phyloP scores from a whole-genome alignment of 2,888 invertebrate species.

The Lordiphosa andalusiaca region DNA sequence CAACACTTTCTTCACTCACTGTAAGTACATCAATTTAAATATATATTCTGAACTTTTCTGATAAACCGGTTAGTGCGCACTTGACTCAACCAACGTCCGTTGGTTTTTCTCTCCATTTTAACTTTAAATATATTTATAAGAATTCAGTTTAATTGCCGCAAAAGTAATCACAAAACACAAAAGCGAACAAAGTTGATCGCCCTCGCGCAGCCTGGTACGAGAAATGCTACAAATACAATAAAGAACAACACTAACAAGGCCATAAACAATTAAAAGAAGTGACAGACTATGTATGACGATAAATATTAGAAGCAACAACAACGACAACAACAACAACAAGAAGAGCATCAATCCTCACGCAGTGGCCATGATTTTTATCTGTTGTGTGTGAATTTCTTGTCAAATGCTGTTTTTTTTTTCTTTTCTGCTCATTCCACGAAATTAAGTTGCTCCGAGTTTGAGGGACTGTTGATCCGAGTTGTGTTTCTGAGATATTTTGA shows the following conservation, averaged over 20 bases:
- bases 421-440: slow-evolving; percentile 30
- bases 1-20: not conserved
- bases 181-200: slow-evolving; percentile 67
- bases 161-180: slow-evolving; percentile 45
- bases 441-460: slow-evolving; percentile 22
- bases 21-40: not conserved
- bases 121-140: slow-evolving; percentile 19
- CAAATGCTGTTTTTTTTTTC: slow-evolving; percentile 15
- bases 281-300: slow-evolving; percentile 63
- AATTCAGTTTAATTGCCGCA: slow-evolving; percentile 40
- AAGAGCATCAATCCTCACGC: slow-evolving; percentile 22
- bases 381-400: slow-evolving; percentile 43
- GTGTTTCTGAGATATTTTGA: no score
- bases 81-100: slow-evolving; percentile 30
- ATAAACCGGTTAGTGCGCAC: slow-evolving; percentile 58
- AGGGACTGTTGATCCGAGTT: not conserved
- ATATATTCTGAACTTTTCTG: slow-evolving; percentile 7
- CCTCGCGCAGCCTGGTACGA: slow-evolving; percentile 68
- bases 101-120: slow-evolving; percentile 19
- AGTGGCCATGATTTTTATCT: slow-evolving; percentile 54
- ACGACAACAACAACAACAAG: slow-evolving; percentile 26
- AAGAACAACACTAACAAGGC: slow-evolving; percentile 35
- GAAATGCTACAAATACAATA: slow-evolving; percentile 38
- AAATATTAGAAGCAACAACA: slow-evolving; percentile 37
- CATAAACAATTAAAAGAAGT: slow-evolving; percentile 69